Percentiles rank a stretch among this genome's conserved stretches.
These are phyloP conservation scores for Tachysurus fulvidraco DNA, from an alignment of 2,113 vertebrate species.

Conservation along the genomic window DNA sequence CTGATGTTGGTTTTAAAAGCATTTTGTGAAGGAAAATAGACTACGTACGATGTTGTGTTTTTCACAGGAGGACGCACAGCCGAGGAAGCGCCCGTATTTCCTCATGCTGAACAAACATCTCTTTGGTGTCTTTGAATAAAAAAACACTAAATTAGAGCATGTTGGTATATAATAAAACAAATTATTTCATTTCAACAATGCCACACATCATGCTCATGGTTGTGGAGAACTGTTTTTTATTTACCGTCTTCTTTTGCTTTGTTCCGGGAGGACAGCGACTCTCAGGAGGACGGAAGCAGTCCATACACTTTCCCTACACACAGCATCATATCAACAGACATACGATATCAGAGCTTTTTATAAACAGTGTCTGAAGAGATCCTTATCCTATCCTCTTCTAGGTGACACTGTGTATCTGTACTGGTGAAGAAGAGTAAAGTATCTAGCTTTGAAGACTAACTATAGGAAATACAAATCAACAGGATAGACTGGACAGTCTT, in stretches of 20 bases:
- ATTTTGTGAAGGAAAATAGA: neutral
- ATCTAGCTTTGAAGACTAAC: neutral
- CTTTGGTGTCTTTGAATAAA: constrained; percentile 60
- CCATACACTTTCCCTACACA: constrained; percentile 63
- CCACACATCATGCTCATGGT: neutral
- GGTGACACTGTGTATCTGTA: neutral
- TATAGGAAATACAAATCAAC: neutral
- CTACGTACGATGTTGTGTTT: constrained; percentile 72
- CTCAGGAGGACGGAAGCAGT: constrained; percentile 57
- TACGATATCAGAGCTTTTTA: neutral
- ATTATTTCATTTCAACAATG: neutral
- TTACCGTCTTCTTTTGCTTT: constrained; percentile 56
- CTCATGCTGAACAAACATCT: constrained; percentile 69
- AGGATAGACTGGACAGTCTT: neutral
- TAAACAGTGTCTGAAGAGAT: neutral
- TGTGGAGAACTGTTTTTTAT: neutral
- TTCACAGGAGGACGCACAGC: constrained; percentile 77
- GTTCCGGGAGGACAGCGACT: constrained; percentile 74
- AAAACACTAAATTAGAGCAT: neutral
- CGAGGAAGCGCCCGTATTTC: constrained; percentile 65
- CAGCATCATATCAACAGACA: neutral
- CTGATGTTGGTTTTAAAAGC: neutral
- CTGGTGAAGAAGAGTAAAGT: neutral
- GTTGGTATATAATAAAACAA: neutral
- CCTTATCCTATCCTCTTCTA: neutral